phyloP scores from a whole-genome alignment of 2,113 vertebrate species.

The Oreocharis arfaki region DNA sequence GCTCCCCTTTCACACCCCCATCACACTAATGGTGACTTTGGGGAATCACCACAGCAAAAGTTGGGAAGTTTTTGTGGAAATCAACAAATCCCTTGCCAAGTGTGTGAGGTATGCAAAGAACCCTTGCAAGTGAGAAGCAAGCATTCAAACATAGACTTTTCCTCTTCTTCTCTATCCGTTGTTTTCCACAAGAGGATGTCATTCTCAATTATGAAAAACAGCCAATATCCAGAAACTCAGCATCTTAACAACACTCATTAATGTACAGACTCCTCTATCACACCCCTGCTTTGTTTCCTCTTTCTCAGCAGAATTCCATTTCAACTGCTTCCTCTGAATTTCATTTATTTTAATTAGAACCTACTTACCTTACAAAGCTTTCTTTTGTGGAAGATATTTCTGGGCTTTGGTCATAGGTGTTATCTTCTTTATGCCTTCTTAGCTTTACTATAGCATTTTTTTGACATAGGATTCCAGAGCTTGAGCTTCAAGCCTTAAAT shows the following conservation, averaged over 20 bases:
- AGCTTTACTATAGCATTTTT: background rate
- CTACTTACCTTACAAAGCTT: background rate
- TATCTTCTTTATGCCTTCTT: background rate
- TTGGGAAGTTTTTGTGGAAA: slow-evolving; percentile 1
- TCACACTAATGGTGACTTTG: slow-evolving; percentile 25
- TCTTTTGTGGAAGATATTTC: background rate
- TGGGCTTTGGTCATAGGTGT: background rate
- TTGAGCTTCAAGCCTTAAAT: background rate
- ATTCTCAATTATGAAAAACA: background rate
- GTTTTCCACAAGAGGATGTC: background rate
- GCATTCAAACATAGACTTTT: background rate
- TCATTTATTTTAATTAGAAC: background rate
- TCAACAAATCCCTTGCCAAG: background rate
- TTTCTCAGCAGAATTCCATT: background rate
- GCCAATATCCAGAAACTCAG: background rate
- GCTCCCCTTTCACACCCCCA: background rate
- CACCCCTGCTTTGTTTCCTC: background rate
- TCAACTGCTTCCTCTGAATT: background rate
- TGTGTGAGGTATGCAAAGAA: background rate
- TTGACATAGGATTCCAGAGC: background rate
- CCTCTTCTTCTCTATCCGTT: background rate
- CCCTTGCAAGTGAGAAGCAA: background rate
- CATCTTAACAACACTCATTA: background rate
- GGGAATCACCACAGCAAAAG: slow-evolving; percentile 12
- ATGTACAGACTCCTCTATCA: background rate